Percentiles rank a stretch among this genome's conserved stretches.
Evolutionary conservation across 2,797 vertebrate species (phyloP).

Genomic region (Phoeniculus purpureus): DNA sequence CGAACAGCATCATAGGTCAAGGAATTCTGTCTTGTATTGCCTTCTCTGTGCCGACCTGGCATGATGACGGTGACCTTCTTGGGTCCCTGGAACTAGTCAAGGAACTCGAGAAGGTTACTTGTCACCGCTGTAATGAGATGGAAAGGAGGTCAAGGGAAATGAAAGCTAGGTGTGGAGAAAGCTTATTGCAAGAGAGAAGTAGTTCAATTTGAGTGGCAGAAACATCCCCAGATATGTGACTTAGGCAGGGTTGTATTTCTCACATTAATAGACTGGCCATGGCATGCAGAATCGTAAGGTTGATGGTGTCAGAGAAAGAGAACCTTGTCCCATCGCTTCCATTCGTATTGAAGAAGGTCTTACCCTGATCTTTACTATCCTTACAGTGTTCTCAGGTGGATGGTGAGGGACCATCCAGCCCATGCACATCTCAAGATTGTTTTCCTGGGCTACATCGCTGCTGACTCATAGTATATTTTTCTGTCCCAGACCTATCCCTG

Average conservation of each 20-base stretch:
- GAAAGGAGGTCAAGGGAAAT: not conserved
- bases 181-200: not conserved
- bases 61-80: not conserved
- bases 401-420: not conserved
- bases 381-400: accelerated
- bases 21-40: not conserved
- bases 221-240: not conserved
- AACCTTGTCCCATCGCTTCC: not conserved
- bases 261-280: not conserved
- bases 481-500: not conserved
- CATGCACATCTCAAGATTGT: accelerated
- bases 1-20: slow-evolving; percentile 38
- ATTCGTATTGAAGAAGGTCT: not conserved
- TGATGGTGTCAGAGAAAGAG: not conserved
- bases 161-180: not conserved
- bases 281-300: not conserved
- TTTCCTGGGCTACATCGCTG: not conserved
- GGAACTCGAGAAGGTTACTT: not conserved
- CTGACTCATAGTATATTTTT: accelerated
- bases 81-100: not conserved
- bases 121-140: not conserved
- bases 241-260: not conserved
- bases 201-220: not conserved
- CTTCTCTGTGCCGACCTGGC: not conserved
- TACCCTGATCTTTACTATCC: not conserved